phyloP scores from a whole-genome alignment of 2,113 vertebrate genomes.

The Heptranchias perlo region DNA sequence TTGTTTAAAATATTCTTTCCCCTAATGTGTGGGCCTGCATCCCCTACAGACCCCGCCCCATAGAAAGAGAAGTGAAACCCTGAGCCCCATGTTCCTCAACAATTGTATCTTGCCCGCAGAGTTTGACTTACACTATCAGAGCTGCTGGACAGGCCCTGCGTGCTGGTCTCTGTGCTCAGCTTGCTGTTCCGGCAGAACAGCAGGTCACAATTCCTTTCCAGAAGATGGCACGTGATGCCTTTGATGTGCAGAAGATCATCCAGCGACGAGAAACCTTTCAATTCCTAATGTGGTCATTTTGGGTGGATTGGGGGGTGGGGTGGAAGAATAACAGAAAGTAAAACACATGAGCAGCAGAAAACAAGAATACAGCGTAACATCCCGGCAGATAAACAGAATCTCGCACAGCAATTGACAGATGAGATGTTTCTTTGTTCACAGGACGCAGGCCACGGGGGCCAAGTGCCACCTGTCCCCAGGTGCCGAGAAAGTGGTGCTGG shows the following conservation, averaged over 20 bases:
- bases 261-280: slow-evolving; percentile 50
- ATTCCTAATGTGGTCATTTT: slow-evolving; percentile 43
- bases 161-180: rapidly evolving
- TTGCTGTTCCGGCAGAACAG: slow-evolving; percentile 43
- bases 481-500: too few species aligned
- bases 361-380: neutral
- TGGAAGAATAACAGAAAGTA: neutral
- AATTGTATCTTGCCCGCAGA: neutral
- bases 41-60: neutral
- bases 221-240: slow-evolving; percentile 50
- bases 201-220: slow-evolving; percentile 52
- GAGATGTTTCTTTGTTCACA: too few species aligned
- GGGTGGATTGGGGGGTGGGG: neutral
- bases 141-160: slow-evolving; percentile 6
- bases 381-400: neutral
- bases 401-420: neutral
- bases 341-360: neutral
- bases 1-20: neutral
- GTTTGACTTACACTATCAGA: slow-evolving; percentile 24
- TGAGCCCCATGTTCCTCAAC: neutral
- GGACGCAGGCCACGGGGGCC: too few species aligned
- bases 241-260: slow-evolving; percentile 52
- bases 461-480: too few species aligned
- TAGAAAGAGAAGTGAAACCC: neutral
- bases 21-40: too few species aligned